phyloP scores from a whole-genome alignment of 1,140 invertebrate genomes.

The Heliconius himera region DNA sequence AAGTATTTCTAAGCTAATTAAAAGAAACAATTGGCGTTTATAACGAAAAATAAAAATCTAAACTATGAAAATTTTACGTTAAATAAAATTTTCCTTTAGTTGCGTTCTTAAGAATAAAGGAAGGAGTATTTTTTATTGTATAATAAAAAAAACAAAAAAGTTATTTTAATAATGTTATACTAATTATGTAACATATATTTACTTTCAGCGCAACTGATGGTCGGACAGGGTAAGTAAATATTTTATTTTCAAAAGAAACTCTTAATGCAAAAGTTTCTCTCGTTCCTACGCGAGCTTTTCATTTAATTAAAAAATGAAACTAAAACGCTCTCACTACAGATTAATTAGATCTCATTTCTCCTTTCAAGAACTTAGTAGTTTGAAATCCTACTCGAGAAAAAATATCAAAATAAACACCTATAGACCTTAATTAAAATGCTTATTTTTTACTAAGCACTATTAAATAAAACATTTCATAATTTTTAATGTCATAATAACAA shows the following conservation, averaged over 20 bases:
- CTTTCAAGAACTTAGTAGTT: conserved; percentile 11
- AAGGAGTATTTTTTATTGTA: too few species aligned
- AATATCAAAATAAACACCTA: not conserved
- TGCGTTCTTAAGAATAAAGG: too few species aligned
- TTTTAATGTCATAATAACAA: not conserved
- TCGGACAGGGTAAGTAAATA: conserved; percentile 87
- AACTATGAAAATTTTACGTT: too few species aligned
- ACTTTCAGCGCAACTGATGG: conserved; percentile 92
- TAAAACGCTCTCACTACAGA: conserved; percentile 7
- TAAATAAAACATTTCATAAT: not conserved
- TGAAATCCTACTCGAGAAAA: not conserved
- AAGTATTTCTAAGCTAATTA: too few species aligned
- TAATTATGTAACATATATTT: conserved; percentile 39
- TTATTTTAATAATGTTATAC: not conserved
- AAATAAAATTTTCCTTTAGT: too few species aligned
- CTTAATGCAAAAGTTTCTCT: not conserved
- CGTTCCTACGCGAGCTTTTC: not conserved
- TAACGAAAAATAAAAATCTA: too few species aligned
- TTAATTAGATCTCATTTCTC: conserved; percentile 18
- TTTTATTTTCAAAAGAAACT: conserved; percentile 15
- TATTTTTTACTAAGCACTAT: not conserved
- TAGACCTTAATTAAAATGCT: not conserved
- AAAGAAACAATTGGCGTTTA: too few species aligned
- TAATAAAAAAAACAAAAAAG: too few species aligned
- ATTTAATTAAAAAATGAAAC: conserved; percentile 10